Base-by-base conservation (phyloP, 2,888 invertebrate species). In the Axea sp. region DNA sequence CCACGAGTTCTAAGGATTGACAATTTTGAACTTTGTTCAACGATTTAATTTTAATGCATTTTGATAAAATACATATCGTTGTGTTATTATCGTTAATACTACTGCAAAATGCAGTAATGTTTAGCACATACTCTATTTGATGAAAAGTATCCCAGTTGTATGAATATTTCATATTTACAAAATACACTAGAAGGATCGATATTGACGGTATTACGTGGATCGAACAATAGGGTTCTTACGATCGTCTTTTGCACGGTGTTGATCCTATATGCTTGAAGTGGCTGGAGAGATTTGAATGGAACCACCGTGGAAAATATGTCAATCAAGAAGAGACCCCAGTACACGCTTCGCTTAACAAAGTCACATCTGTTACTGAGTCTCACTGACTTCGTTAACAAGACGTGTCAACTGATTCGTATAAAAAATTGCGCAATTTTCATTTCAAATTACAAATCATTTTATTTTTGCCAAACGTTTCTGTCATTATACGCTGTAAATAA, bases 291-390 rank as follows among this genome's bases (percentile, higher is more conserved):
- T 67, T 65, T 67, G 76, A 77, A 74, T 76, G 68, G 73, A 79
- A 72, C 73, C 77, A 75, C 80, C 79, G 80, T 80, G 81, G 81
- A 86, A 86, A 86, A 86, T 85, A 84, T 84, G 86, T 86, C 86
- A 85, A 86, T 86, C 86, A 86, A 77, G 72, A 64, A 43, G 76
- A 60, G 76, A 81, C 80, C 80, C 81, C 59, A 73, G 64, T 75
- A 76, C 76, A 80, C 77, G 80, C 82, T 81, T 76, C 80, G 77
- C 78, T 81, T 82, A 79, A 77, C 80, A 78, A 68, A 76, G 77
- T 75, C 82, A 79, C 82, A 82, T 82, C 82, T 82, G 82, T 82
- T 82, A 76, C 82, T 73, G 73, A 77, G 75, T 62, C 72, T 41
- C 68, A 17, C 39, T 65, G 69, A 67, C 59, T 74, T 19, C 31